Evolutionary conservation across 1,140 invertebrate genomes (phyloP), one percentile per base, ranked within the genome.

Genomic region (Acromyrmex echinatior): DNA sequence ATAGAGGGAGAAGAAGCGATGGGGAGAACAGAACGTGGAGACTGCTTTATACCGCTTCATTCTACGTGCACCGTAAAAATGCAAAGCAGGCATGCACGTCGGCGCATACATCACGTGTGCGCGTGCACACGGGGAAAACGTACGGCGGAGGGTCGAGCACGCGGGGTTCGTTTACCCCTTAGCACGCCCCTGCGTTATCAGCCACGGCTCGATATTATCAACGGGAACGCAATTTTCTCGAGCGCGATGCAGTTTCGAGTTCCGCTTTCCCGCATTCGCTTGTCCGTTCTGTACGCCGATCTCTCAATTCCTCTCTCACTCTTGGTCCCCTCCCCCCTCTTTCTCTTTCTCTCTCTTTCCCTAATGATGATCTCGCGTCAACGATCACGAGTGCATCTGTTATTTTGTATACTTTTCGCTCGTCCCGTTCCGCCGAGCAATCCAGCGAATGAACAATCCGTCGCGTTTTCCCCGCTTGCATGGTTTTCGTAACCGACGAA

Each of bases 1-100:
- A 51, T 7, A 18, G 25, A 31, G 28, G 7, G 12, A 49, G 21
- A 71, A 12, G 53, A 16, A 77, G 28, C 77, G 77, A 60, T 73
- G 71, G 87, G 35, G 7, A 86, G 71, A 76, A 76, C 73, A 62
- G 65, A 91, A 87, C 90, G 90, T 65, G 86, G 87, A 90, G 90
- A 91, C 88, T 84, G 90, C 88, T 92, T 91, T 91, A 91, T 92
- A 92, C 88, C 60, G 88, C 60, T 88, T 89, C 89, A 87, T 91
- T 91, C 91, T 87, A 91, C 84, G 87, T 88, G 87, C 76, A 79
- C 87, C 86, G 91, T 92, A 92, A 92, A 92, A 92, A 92, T 92
- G 91, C 89, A 92, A 91, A 92, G 76, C 85, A 89, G 91, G 84
- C 88, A 87, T 88, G 90, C 89, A 88, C 90, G 87, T 87, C 70